phyloP scores from a whole-genome alignment of 2,113 vertebrate genomes.

The Lipophrys pholis region DNA sequence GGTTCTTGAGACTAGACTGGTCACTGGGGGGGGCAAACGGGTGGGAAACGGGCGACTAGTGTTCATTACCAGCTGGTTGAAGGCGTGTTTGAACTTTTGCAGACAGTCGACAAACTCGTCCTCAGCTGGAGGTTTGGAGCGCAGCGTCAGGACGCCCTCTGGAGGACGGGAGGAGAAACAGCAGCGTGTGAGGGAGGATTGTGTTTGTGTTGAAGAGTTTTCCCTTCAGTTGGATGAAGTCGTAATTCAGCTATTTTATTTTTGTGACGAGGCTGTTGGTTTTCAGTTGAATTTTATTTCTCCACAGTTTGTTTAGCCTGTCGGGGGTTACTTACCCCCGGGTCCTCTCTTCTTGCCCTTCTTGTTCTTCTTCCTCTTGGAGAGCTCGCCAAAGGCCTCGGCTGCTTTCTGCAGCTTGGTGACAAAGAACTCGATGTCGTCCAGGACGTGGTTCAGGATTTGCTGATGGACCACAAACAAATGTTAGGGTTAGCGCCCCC shows the following conservation, averaged over 20 bases:
- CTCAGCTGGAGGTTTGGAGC: conserved; percentile 90
- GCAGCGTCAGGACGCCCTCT: conserved; percentile 97
- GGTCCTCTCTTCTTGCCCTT: conserved; percentile 93
- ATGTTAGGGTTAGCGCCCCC: not conserved
- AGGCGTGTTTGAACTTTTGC: conserved; percentile 97
- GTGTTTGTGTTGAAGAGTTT: no score
- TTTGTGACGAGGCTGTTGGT: no score
- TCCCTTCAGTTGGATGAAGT: no score
- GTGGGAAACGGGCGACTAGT: not conserved
- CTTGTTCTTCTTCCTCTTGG: conserved; percentile 91
- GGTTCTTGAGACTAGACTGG: no score
- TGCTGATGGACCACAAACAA: conserved; percentile 80
- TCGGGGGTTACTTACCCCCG: conserved; percentile 83
- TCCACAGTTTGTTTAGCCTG: no score
- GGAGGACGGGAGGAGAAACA: conserved; percentile 44
- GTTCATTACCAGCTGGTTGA: conserved; percentile 93
- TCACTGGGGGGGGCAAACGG: no score
- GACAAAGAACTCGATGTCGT: conserved; percentile 96
- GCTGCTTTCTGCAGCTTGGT: conserved; percentile 96
- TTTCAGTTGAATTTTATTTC: no score
- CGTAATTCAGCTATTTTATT: no score
- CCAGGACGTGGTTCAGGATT: conserved; percentile 98
- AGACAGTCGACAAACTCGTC: conserved; percentile 95
- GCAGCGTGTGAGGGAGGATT: no score
- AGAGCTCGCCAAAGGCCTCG: conserved; percentile 92